Evolutionary conservation across 2,888 invertebrate species (phyloP).

Genomic region (Plutella xylostella): DNA sequence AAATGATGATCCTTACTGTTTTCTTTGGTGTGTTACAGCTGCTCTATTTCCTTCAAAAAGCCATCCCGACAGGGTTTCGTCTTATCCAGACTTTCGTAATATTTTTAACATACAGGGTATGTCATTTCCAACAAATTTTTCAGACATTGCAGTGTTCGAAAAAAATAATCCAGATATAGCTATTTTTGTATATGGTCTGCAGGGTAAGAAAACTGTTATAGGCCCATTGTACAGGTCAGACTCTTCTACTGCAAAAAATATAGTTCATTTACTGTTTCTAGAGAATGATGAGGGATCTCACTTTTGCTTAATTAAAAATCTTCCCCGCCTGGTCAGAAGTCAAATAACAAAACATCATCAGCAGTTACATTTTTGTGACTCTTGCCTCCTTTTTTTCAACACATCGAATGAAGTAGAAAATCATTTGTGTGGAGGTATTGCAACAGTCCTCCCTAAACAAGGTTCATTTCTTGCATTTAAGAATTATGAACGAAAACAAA

Average conservation of each 20-base stretch:
- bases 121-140: conserved; percentile 6
- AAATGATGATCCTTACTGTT: too few relatives aligned
- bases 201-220: neutral
- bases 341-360: neutral
- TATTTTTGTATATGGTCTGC: conserved; percentile 6
- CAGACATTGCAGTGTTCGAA: conserved; percentile 5
- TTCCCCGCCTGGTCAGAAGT: neutral
- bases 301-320: neutral
- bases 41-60: conserved; percentile 7
- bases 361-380: conserved; percentile 3
- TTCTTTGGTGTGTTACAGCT: conserved; percentile 7
- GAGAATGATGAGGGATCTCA: neutral
- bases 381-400: conserved; percentile 6
- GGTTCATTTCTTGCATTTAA: conserved; percentile 10
- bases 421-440: conserved; percentile 9
- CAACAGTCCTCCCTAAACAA: conserved; percentile 9
- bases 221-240: conserved; percentile 7
- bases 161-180: conserved; percentile 6
- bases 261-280: neutral
- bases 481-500: conserved; percentile 13
- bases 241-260: neutral
- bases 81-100: conserved; percentile 7
- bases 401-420: neutral
- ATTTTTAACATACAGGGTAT: conserved; percentile 6
- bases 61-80: conserved; percentile 6